Conservation (phyloP, 1,140 invertebrate species). For the Hestina assimilis region DNA sequence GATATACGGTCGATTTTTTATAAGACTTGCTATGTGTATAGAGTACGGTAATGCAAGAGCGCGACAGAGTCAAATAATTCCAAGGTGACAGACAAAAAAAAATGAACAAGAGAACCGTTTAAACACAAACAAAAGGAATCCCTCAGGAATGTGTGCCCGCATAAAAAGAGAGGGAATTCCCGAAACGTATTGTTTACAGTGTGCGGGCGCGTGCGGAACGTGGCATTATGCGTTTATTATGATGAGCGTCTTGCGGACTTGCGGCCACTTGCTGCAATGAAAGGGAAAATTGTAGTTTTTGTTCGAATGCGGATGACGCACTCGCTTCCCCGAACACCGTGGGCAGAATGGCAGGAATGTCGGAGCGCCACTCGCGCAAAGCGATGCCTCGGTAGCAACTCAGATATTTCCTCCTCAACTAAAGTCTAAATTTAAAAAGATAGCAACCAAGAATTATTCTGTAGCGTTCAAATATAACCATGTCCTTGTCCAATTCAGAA, state of each 20-base stretch:
- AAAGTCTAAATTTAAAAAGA: too few species aligned
- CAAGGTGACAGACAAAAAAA: slow-evolving; percentile 58
- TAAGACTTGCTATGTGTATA: slow-evolving; percentile 18
- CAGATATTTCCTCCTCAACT: slow-evolving; percentile 21
- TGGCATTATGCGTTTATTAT: slow-evolving; percentile 63
- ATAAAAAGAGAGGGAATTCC: slow-evolving; percentile 74
- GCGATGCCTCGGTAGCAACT: slow-evolving; percentile 14
- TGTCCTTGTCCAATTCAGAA: too few species aligned
- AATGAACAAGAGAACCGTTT: slow-evolving; percentile 50
- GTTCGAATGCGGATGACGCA: slow-evolving; percentile 56
- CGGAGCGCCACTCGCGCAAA: slow-evolving; percentile 29
- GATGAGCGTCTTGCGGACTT: slow-evolving; percentile 39
- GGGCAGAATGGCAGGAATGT: slow-evolving; percentile 53
- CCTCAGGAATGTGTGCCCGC: slow-evolving; percentile 69
- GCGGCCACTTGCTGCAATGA: slow-evolving; percentile 59
- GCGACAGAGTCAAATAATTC: slow-evolving; percentile 46
- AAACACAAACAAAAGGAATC: slow-evolving; percentile 74
- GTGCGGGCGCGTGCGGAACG: slow-evolving; percentile 57
- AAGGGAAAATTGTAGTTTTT: slow-evolving; percentile 74
- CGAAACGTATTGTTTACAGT: slow-evolving; percentile 74
- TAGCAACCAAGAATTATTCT: too few species aligned
- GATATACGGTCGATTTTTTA: not conserved
- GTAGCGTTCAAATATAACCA: too few species aligned
- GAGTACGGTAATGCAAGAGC: slow-evolving; percentile 46
- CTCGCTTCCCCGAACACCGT: slow-evolving; percentile 52